Evolutionary conservation across 1,140 invertebrate genomes (phyloP), one percentile per base, ranked within the genome.

Genomic region (Pseudomyrmex concolor): DNA sequence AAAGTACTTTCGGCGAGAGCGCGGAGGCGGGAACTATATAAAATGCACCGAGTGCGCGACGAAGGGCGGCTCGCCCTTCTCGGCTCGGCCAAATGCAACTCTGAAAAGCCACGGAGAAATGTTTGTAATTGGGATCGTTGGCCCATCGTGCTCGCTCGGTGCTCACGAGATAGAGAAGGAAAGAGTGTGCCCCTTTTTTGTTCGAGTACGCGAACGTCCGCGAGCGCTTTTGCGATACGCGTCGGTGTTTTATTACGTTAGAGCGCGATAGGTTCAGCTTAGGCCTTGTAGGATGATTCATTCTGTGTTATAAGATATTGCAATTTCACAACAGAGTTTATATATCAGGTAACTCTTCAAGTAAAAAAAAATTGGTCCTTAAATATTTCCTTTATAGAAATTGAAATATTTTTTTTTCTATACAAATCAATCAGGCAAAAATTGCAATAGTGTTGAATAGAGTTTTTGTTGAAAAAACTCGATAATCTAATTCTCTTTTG

Each of bases 51-150:
- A 71, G 70, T 62, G 59, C 54, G 71, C 81, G 9, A 51, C 63
- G 66, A n/a, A 15, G 64, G n/a, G 73, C 51, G 50, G 50, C 50
- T 34, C 22, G 68, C 86, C 86, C 84, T 86, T 64, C 82, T 88
- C 77, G 73, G 73, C 77, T 88, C 77, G 73, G 73, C 63, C 85
- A 91, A 91, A 90, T 92, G 89, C 85, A 90, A 87, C 83, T 90
- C 85, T 82, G 86, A 89, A 92, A 91, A 87, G 86, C 86, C 74
- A 90, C 88, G 86, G 34, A 91, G 90, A 91, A 92, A 91, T 93
- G 90, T 93, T 93, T 93, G 90, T 93, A 93, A 93, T 93, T 93
- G 91, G 91, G 89, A 93, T 92, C 93, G 91, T 92, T 90, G 84
- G 88, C 89, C 88, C 88, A 84, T 85, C 86, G 76, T 86, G 68